phyloP scores from a whole-genome alignment of 1,140 invertebrate species.

The Mactra quadrangularis region DNA sequence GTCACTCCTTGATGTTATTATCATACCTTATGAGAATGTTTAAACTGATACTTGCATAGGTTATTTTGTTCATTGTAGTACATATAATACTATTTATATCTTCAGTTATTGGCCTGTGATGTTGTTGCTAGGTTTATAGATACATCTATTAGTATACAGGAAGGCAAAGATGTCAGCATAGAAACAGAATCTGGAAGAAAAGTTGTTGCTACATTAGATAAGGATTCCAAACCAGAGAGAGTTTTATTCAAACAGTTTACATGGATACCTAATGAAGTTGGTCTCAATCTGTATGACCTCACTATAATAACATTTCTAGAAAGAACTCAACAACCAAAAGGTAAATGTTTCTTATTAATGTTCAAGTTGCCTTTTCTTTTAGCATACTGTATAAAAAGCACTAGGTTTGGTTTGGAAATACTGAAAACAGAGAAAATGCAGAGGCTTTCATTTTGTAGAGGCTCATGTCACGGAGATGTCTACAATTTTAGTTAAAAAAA shows the following conservation, averaged over 20 bases:
- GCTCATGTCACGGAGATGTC: too few relatives aligned
- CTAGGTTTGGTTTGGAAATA: too few relatives aligned
- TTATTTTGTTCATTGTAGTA: too few relatives aligned
- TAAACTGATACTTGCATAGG: too few relatives aligned
- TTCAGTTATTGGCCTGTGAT: conserved; percentile 79
- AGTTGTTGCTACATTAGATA: conserved; percentile 55
- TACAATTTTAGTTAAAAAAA: too few relatives aligned
- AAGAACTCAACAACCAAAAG: conserved; percentile 78
- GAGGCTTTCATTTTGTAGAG: too few relatives aligned
- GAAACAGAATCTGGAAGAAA: conserved; percentile 52
- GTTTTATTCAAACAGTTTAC: conserved; percentile 81
- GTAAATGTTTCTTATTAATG: conserved; percentile 63
- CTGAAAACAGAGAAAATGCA: too few relatives aligned
- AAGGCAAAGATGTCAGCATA: conserved; percentile 62
- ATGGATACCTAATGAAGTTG: conserved; percentile 82
- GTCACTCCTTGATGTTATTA: too few relatives aligned
- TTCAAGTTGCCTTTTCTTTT: background rate
- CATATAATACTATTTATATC: too few relatives aligned
- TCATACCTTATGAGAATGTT: too few relatives aligned
- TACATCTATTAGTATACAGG: conserved; percentile 73
- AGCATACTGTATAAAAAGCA: too few relatives aligned
- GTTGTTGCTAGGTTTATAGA: conserved; percentile 75
- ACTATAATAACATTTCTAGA: conserved; percentile 75
- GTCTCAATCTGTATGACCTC: conserved; percentile 70
- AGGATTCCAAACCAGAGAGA: conserved; percentile 61